Base-by-base conservation (phyloP, 2,797 vertebrate species). In the Pseudomugil gertrudae region DNA sequence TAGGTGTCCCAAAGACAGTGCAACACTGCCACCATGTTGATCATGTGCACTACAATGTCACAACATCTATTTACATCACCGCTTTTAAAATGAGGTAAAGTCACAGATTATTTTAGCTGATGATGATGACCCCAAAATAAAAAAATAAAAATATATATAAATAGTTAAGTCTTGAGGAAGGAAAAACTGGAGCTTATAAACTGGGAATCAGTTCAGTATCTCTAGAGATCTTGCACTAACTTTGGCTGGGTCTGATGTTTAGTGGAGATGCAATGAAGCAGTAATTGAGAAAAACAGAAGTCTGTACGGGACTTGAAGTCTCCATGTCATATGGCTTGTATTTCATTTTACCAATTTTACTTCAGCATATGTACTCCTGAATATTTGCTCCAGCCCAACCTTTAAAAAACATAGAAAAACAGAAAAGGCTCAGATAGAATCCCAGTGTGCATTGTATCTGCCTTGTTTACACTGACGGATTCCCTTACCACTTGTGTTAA, bases 1-100 rank as follows among this genome's bases (percentile, higher is more conserved):
- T 26, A 64, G 43, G 29, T 77, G 74, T 70, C 69, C 63, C 29
- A 77, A 32, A 70, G 79, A 86, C 78, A 90, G 92, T 88, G 86
- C 91, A 92, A 92, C 85, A 92, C 86, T 92, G 92, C 90, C 92
- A 91, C 92, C 86, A 83, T 89, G 92, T 86, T 89, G 73, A 78
- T 45, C 75, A 55, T 57, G 55, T 76, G 88, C 63, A 91, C 75
- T 90, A 77, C 83, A 88, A 58, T 78, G 76, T 61, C 68, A 75
- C 59, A 67, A 38, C 68, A 69, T 13, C 5, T 58, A 21, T 53
- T 55, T 74, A 29, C 57, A 36, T 19, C 51, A 63, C 33, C 50
- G 45, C 45, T 63, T 15, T 21, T 27, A 19, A 48, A 0, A 11
- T 17, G 40, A n/a, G 3, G 9, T 32, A 47, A 61, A 53, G 56